Evolutionary conservation across 2,113 vertebrate genomes (phyloP), one percentile per base, ranked within the genome.

Genomic region (Microtus montanus): DNA sequence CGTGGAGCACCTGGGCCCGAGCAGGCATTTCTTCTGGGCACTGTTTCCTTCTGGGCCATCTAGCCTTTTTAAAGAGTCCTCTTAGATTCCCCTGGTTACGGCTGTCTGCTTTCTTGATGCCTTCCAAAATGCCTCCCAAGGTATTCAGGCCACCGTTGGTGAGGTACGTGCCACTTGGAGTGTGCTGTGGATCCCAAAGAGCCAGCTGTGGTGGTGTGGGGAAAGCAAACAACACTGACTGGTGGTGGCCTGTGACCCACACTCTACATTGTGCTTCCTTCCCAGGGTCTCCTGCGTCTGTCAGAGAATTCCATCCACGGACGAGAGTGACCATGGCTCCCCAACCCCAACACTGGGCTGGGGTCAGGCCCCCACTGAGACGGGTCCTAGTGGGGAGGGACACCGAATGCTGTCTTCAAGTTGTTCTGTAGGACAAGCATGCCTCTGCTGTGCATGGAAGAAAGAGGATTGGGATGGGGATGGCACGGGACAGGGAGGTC

Each of bases 401-500:
- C 28, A 26, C 22, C 0, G 1, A 71, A 52, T 15, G 22, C 35
- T 26, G 14, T n/a, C 22, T 71, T 14, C 20, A 66, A 52, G 44
- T 28, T 26, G 47, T 33, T 86, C 30, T 52, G 47, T 12, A n/a
- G 66, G 26, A n/a, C 22, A 22, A 52, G 6, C 44, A 54, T 8
- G 17, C 19, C 64, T 47, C 84, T 68, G 30, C 44, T n/a, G 33
- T n/a, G 35, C 28, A 22, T 10, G 63, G 15, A 44, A 38, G 28
- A 52, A 70, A 47, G 38, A 64, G 61, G 41, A 26, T 20, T 33
- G 28, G 83, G 26, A 66, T 7, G 24, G 3, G 9, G 11, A 0
- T 33, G 35, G 58, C 35, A 47, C 12, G 35, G 71, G 54, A 15
- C 26, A 95, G 93, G 58, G 91, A 97, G 93, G 96, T 95, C 87